Percentiles rank a stretch among this genome's conserved stretches.
phyloP scores from a whole-genome alignment of 2,888 invertebrate species.

The Agrotis puta region DNA sequence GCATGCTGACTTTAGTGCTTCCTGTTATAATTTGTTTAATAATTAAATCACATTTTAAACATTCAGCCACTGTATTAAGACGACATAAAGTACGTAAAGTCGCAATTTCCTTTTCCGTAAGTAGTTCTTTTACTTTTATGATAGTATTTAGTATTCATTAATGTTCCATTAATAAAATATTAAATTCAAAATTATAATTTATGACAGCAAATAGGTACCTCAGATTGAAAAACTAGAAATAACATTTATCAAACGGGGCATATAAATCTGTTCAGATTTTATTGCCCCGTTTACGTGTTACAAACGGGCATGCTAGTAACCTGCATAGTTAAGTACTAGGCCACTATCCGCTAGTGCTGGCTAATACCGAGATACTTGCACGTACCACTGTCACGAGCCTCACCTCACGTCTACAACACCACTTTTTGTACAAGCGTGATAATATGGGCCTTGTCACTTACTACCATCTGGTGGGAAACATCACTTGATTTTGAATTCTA shows the following conservation, averaged over 20 bases:
- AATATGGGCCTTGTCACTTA: constrained; percentile 36
- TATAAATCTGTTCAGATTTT: too few relatives aligned
- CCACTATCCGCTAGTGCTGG: constrained; percentile 12
- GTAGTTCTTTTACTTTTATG: not conserved
- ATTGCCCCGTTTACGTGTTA: too few relatives aligned
- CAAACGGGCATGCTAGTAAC: not conserved
- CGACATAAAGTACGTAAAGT: not conserved
- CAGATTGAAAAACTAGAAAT: too few relatives aligned
- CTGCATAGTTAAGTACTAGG: not conserved
- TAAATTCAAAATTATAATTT: not conserved
- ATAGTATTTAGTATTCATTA: not conserved
- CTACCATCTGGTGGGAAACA: constrained; percentile 5
- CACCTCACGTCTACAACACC: constrained; percentile 54
- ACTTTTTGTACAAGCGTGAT: constrained; percentile 50
- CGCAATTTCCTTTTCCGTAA: constrained; percentile 1
- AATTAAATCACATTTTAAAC: not conserved
- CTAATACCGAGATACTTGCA: constrained; percentile 35
- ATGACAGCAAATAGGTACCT: not conserved
- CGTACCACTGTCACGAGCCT: constrained; percentile 49
- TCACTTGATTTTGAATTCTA: constrained; percentile 1
- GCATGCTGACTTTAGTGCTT: not conserved
- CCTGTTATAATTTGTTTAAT: constrained; percentile 10
- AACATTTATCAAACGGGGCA: not conserved
- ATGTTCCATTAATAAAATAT: not conserved
- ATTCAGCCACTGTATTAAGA: not conserved